Evolutionary conservation across 2,888 invertebrate genomes (phyloP), one percentile per base, ranked within the genome.

Genomic region (Oligia latruncula): DNA sequence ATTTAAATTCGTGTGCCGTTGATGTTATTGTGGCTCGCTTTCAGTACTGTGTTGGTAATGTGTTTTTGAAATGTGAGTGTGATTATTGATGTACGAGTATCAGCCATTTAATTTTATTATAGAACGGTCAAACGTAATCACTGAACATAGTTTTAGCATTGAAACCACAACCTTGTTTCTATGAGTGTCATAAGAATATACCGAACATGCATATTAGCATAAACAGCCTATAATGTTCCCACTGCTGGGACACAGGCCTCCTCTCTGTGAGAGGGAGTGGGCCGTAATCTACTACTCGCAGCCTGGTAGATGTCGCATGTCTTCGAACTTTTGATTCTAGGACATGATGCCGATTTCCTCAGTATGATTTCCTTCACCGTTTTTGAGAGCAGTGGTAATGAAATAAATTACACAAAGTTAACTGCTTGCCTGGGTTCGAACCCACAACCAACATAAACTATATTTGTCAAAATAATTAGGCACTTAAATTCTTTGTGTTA

Each of bases 1-100:
- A 89, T 86, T 87, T 83, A 74, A 62, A 66, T 74, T 78, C 60
- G 43, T 73, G 23, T 46, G 58, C 35, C 35, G 40, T 79, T 58
- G 52, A 29, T 71, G n/a, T 40, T 71, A 65, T n/a, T 70, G 13
- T 60, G 49, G 2, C 8, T 62, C 72, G 20, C 40, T 77, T 74
- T 78, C 20, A 77, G 35, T 58, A 11, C 0, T 29, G 15, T 29
- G 15, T 29, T 55, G 60, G 46, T 55, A 55, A 67, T 40, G 52
- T 55, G 2, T 55, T 23, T 80, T 52, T 35, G 1, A 20, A 65
- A 15, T 13, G 9, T 20, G 13, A 46, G 40, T 43, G 40, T 40
- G 11, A 40, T 35, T 2, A 35, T 76, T 55, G 75, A 74, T 49
- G 55, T 62, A 23, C 23, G 11, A 23, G 29, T 43, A 58, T 58